Conservation (phyloP, 2,888 invertebrate species). For the Nephrotoma appendiculata region DNA sequence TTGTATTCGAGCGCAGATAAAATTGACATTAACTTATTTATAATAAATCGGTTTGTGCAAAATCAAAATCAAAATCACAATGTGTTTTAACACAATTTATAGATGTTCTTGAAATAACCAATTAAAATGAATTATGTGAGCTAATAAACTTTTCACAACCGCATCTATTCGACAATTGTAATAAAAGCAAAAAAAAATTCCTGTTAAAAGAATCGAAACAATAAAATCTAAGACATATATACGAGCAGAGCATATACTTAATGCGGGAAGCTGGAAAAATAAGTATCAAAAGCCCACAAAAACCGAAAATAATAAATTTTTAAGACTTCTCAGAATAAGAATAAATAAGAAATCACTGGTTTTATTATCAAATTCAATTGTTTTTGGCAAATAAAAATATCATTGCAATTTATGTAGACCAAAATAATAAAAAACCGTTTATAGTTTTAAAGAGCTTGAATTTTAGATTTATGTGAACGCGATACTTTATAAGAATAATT, state of each 20-base stretch:
- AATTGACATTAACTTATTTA: not conserved
- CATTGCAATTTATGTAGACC: not conserved
- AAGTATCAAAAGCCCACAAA: not conserved
- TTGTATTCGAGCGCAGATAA: not conserved
- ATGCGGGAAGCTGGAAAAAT: not conserved
- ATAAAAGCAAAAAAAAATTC: not conserved
- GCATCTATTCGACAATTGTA: not conserved
- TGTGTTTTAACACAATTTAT: not conserved
- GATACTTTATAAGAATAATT: no score
- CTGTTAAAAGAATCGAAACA: not conserved
- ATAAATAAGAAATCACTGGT: not conserved
- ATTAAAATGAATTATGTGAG: not conserved
- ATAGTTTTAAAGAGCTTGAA: not conserved
- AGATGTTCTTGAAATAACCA: not conserved
- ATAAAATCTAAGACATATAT: not conserved
- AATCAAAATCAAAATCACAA: not conserved
- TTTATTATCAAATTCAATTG: not conserved
- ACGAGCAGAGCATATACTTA: not conserved
- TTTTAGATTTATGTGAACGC: no score
- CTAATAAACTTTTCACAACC: not conserved
- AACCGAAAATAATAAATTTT: not conserved
- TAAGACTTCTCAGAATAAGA: not conserved
- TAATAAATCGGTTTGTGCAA: not conserved
- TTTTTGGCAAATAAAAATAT: not conserved
- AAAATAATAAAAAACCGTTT: not conserved